Base-by-base conservation (phyloP, 2,797 vertebrate genomes). In the Syngnathus acus region DNA sequence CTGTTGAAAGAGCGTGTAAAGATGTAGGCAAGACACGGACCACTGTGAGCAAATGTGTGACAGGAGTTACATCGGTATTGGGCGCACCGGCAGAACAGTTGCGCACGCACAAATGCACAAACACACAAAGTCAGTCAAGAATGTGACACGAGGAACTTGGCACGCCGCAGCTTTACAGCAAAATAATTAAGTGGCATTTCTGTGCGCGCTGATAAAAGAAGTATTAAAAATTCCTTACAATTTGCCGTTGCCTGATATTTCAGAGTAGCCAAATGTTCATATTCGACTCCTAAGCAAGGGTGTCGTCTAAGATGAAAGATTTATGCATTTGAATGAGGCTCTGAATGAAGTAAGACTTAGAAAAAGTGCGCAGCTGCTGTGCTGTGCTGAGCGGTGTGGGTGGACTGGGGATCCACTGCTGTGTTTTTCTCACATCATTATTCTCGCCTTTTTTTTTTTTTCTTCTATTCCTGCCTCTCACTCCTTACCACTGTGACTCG, bases 391-490 rank as follows among this genome's bases (percentile, higher is more conserved):
- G 84, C 75, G 73, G 83, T 76, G 84, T 89, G 89, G 89, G 88
- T 82, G 86, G 82, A 88, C 86, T 61, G 71, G 79, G 86, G 87
- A 88, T 82, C 78, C 78, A 82, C 82, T 82, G 81, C 81, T 81
- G 83, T 82, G 82, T 84, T 84, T 86, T 79, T 85, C 77, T 82
- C 78, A 74, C 84, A 85, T 89, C 87, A 85, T 90, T 89, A 89
- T 87, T 83, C 83, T 82, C 75, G 76, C 70, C 66, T 71, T 68
- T 59, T 42, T 58, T 26, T 10, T 42, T 45, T 23, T 10, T 16
- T 23, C 5, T 32, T 32, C 32, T 32, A 14, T 40, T 42, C 45
- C 69, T 73, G 66, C 78, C 48, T 80, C 86, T 84, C 80, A 78
- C 75, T 87, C 76, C 64, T 78, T 76, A 79, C 82, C 83, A 84